A percentile compares a stretch with the other conserved stretches of the same genome.
Evolutionary conservation across 2,888 invertebrate genomes (phyloP).

Genomic region (Leucania comma): DNA sequence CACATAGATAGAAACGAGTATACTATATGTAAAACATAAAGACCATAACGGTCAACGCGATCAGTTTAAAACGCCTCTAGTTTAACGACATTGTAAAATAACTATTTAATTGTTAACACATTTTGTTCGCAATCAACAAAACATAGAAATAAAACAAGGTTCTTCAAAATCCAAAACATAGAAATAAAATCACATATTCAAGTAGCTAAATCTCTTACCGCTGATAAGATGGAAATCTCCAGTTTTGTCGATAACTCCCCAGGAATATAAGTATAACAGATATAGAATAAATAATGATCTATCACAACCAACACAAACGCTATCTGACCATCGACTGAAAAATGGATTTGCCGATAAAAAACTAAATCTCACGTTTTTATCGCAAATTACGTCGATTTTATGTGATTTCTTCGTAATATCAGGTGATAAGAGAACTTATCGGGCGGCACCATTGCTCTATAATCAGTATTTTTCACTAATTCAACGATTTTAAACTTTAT

Average conservation of each 20-base stretch:
- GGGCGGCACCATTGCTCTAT: constrained; percentile 69
- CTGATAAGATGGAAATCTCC: constrained; percentile 66
- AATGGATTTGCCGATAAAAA: constrained; percentile 85
- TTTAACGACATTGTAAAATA: constrained; percentile 43
- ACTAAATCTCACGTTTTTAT: constrained; percentile 85
- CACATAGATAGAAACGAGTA: constrained; percentile 15
- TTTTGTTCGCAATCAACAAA: background rate
- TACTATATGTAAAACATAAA: constrained; percentile 43
- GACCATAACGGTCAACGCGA: constrained; percentile 36
- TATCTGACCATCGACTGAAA: constrained; percentile 88
- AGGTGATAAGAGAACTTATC: constrained; percentile 80
- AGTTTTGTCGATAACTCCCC: constrained; percentile 52
- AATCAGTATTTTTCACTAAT: constrained; percentile 69
- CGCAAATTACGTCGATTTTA: constrained; percentile 85
- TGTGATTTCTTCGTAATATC: constrained; percentile 82
- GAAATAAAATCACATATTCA: constrained; percentile 24
- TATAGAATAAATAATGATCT: constrained; percentile 60
- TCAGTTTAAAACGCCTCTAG: constrained; percentile 32
- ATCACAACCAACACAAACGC: constrained; percentile 82
- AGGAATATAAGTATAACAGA: constrained; percentile 44
- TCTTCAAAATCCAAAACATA: constrained; percentile 4
- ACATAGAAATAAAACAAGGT: constrained; percentile 12
- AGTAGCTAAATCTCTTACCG: constrained; percentile 60
- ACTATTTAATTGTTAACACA: constrained; percentile 27
- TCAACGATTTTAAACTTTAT: constrained; percentile 66